Base-by-base conservation (phyloP, 2,113 vertebrate genomes). In the Paramormyrops kingsleyae region DNA sequence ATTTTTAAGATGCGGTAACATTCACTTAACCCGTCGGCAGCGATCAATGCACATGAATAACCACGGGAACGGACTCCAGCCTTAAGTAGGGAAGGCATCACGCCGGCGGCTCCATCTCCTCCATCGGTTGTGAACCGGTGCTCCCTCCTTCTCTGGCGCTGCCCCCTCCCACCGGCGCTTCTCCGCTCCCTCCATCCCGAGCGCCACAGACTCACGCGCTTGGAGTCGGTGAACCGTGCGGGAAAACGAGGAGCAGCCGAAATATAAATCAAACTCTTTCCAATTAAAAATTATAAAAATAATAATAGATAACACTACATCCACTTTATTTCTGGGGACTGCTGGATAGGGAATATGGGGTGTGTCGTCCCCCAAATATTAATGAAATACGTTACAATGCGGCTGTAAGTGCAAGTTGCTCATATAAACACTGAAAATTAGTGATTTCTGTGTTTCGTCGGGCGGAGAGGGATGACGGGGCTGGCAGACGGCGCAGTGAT, bases 401-500 rank as follows among this genome's bases (percentile, higher is more conserved):
- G 59, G 44, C 42, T 87, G 31, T 87, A 12, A 87, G 24, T 50
- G 83, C 44, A 66, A 62, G 52, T 89, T 62, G 42, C 27, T 89
- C 27, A 84, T 59, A 56, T 84, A 89, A 59, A 89, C 31, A 59
- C n/a, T 6, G 24, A 44, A 8, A 39, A 62, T 56, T 56, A 39
- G 56, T 80, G 52, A 24, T 21, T 46, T 15, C n/a, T 62, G 42
- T 62, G 21, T 70, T 49, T n/a, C 62, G 62, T 4, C 62, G 8
- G 62, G 62, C 27, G n/a, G 62, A 70, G 62, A 27, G 62, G n/a
- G 62, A 70, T 70, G 62, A 27, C n/a, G 56, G 83, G 42, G 89
- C 42, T 24, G 62, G 59, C 86, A 88, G 86, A 88, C 87, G 90
- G 90, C 87, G 90, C 70, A 88, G 66, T 50, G 85, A 74, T 53